Evolutionary conservation across 2,888 invertebrate species (phyloP).

Genomic region (Gastracanthus pulcherrimus): DNA sequence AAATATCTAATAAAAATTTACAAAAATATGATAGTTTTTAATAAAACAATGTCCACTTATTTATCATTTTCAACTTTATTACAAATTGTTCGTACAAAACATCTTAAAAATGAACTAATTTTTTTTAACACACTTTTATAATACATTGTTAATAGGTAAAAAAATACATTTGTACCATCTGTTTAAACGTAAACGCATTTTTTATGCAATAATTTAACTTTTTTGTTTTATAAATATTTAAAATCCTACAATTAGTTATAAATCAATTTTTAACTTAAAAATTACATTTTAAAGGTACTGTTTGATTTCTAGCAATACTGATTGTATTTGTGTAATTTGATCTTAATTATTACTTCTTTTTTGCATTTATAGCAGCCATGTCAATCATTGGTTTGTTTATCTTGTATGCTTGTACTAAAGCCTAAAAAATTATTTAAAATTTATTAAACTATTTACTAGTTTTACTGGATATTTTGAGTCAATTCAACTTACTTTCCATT

Average conservation of each 20-base stretch:
- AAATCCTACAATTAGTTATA: too few species aligned
- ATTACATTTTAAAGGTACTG: background rate
- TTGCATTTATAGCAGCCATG: conserved; percentile 50
- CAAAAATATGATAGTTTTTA: conserved; percentile 54
- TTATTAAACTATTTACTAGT: conserved; percentile 68
- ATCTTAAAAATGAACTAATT: background rate
- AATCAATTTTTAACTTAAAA: background rate
- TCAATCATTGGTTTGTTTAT: conserved; percentile 70
- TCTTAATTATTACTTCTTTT: conserved; percentile 24
- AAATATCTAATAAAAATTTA: conserved; percentile 69
- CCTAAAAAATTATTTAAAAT: conserved; percentile 63
- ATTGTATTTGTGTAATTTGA: background rate
- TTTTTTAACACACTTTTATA: background rate
- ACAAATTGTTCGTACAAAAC: conserved; percentile 54
- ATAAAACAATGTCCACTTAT: conserved; percentile 40
- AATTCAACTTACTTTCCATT: conserved; percentile 79
- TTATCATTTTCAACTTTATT: conserved; percentile 46
- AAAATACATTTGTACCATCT: background rate
- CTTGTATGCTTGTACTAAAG: conserved; percentile 62
- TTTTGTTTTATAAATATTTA: background rate
- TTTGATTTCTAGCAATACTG: background rate
- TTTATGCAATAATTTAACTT: background rate
- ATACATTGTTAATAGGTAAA: background rate
- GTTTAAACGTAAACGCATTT: background rate
- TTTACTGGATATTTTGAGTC: background rate